Evolutionary conservation across 2,113 vertebrate species (phyloP), one percentile per base, ranked within the genome.

Genomic region (Jacana jacana): DNA sequence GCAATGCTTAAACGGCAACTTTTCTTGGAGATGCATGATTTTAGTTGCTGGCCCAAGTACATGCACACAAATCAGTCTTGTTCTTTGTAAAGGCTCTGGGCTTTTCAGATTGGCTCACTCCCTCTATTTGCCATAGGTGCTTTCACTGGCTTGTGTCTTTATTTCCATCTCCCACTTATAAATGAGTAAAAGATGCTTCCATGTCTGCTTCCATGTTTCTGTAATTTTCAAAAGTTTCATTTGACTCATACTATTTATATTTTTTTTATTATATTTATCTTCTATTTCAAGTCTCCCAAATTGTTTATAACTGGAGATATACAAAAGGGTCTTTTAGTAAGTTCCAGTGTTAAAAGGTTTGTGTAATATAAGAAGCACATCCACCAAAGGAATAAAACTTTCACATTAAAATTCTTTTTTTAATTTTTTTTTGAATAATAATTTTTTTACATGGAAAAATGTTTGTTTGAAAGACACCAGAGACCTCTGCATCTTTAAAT

Each of bases 61-160:
- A 2, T 13, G 23, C 40, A 8, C 5, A 16, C 25, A 54, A 40
- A 96, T 19, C 15, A 8, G 46, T 66, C 40, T n/a, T 0, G 0
- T 46, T 86, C 63, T 69, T 81, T 57, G n/a, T 39, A 35, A 88
- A 77, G 17, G 10, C 19, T 83, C 13, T 76, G 30, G 22, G 42
- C 33, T 84, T 79, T 88, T 85, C 57, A 68, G 31, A 22, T 39
- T 31, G 39, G 4, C n/a, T 73, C 70, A 23, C 20, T 94, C 9
- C 18, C 44, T 71, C 9, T 77, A 51, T 80, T 89, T 85, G 28
- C 27, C 35, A 25, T 22, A 25, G 30, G 5, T 55, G 3, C 10
- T 68, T 89, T 86, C 44, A 37, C 30, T 87, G 48, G 9, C n/a
- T 78, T 60, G 3, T 72, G 27, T 86, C 66, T 58, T 60, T 58